A percentile compares a stretch with the other conserved stretches of the same genome.
Conservation (phyloP, 2,888 invertebrate species). For the Orchesellides sinensis region DNA sequence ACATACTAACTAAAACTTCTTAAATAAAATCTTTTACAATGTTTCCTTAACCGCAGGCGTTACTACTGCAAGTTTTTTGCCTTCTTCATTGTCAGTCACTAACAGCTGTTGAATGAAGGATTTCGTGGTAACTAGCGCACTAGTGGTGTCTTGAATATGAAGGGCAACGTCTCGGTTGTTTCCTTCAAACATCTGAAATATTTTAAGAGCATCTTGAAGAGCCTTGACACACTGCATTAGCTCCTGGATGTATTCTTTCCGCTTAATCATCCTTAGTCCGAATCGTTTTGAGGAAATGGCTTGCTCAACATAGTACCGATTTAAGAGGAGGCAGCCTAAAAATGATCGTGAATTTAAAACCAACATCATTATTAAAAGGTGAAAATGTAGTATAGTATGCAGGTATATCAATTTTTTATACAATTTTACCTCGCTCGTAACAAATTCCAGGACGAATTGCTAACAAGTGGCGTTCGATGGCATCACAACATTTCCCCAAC, state of each 20-base stretch:
- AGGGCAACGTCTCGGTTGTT: constrained; percentile 49
- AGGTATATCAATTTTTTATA: no score
- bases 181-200: constrained; percentile 68
- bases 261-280: constrained; percentile 32
- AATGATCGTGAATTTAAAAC: no score
- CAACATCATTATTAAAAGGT: no score
- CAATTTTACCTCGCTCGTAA: constrained; percentile 69
- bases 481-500: constrained; percentile 58
- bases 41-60: neutral
- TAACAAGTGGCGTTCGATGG: constrained; percentile 67
- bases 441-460: constrained; percentile 70
- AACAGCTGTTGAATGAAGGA: constrained; percentile 44
- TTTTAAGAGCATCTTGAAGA: constrained; percentile 67
- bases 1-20: no score
- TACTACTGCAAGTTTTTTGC: neutral
- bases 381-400: no score
- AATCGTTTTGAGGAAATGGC: constrained; percentile 58
- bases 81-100: constrained; percentile 41
- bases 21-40: no score
- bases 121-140: constrained; percentile 60
- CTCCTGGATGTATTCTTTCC: constrained; percentile 66
- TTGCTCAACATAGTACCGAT: constrained; percentile 67
- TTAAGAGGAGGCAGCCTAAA: constrained; percentile 67
- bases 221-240: constrained; percentile 64
- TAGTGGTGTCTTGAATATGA: constrained; percentile 67